Base-by-base conservation (phyloP, 2,113 vertebrate genomes). In the Mormoops blainvillei region DNA sequence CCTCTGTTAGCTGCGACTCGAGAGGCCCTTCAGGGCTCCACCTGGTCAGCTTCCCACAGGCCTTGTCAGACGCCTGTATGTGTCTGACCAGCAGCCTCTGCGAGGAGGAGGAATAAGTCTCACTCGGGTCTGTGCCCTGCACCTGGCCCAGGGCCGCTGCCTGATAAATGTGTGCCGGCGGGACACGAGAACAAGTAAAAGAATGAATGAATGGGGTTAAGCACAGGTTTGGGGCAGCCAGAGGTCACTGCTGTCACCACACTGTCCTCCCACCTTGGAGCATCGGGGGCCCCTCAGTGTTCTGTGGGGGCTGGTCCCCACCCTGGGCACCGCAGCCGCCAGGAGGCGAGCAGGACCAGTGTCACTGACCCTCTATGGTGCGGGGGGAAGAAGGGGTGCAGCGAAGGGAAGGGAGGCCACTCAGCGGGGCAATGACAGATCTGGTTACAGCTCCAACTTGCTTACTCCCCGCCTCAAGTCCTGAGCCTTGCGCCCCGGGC, bases 141-240 rank as follows among this genome's bases (percentile, higher is more conserved):
- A 2, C 41, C 65, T 12, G 48, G 28, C 43, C 9, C 6, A 2
- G 45, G 18, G 14, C 20, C 18, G 50, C 5, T 56, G 61, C 52
- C 41, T 33, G 0, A 15, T 9, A 38, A 45, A 15, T 3, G 33
- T 24, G 2, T 28, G 20, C 68, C 12, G 9, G 61, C 18, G 1
- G 18, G 33, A 71, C 15, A 6, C 3, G 0, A 0, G 71, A 73
- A 18, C 3, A 20, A 50, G 43, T 0, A 31, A 52, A 68, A 38
- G 36, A 22, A 2, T 8, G 9, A 22, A n/a, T 5, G 45, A 16
- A 36, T 0, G 2, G 3, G 15, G 15, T 0, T 14, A 13, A 4
- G 43, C 20, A 15, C 58, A 50, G 36, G 19, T 28, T 14, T 4
- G 8, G n/a, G 50, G 11, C 28, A 43, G 41, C 31, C 0, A 2